These are phyloP conservation scores for Burhinus oedicnemus DNA, from an alignment of 2,113 vertebrate genomes.

Conservation along the genomic window DNA sequence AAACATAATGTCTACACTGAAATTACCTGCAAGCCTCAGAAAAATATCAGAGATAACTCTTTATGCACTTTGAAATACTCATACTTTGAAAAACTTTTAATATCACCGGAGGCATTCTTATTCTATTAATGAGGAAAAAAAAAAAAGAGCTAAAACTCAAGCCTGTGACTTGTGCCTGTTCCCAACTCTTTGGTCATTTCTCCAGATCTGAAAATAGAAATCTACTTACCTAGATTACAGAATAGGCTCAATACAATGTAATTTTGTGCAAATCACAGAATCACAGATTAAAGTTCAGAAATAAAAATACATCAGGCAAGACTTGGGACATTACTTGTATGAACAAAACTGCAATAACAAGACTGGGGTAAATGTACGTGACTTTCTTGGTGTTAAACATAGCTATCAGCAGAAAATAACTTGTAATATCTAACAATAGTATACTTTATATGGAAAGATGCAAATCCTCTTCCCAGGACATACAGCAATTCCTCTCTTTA, in stretches of 20 bases:
- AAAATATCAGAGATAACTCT: background rate
- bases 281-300: background rate
- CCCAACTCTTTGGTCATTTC: background rate
- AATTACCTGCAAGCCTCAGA: background rate
- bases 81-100: background rate
- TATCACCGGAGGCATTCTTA: background rate
- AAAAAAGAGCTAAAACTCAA: background rate
- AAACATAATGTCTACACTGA: background rate
- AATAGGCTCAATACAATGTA: background rate
- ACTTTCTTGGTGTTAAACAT: background rate
- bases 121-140: background rate
- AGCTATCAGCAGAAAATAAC: background rate
- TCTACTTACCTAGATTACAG: background rate
- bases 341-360: background rate
- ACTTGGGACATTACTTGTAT: background rate
- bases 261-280: background rate
- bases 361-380: accelerated
- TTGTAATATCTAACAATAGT: background rate
- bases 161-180: background rate
- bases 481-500: background rate
- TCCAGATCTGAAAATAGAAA: background rate
- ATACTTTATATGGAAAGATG: background rate
- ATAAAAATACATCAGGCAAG: background rate
- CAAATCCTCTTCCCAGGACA: background rate
- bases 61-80: background rate